These are phyloP conservation scores for Phrixothrix hirtus DNA, from an alignment of 2,888 invertebrate genomes.

Conservation along the genomic window DNA sequence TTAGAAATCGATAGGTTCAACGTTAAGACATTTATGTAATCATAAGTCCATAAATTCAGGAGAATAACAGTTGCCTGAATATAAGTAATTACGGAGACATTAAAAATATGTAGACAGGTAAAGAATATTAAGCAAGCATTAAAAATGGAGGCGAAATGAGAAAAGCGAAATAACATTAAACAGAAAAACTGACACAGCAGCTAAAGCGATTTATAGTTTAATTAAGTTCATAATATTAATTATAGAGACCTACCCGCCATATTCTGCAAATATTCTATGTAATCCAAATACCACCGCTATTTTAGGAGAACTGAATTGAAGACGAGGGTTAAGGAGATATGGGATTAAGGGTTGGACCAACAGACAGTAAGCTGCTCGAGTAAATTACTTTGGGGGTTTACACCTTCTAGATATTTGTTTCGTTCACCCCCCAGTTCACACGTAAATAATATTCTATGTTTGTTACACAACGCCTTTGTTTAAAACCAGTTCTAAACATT, in stretches of 20 bases:
- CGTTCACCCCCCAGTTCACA: background rate
- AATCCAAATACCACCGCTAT: background rate
- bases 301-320: background rate
- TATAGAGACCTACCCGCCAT: background rate
- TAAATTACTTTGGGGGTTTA: constrained; percentile 4
- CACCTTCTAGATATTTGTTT: background rate
- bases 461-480: too few species aligned
- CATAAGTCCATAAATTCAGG: background rate
- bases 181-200: background rate
- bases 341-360: background rate
- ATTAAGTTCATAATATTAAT: background rate
- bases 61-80: background rate
- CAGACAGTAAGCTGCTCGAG: background rate
- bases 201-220: background rate
- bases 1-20: constrained; percentile 10
- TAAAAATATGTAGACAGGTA: too few species aligned
- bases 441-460: background rate
- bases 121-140: too few species aligned
- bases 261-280: background rate
- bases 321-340: background rate
- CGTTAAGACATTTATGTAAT: background rate
- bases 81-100: background rate
- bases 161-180: background rate
- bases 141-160: too few species aligned
- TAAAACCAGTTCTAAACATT: too few species aligned